Base-by-base conservation (phyloP, 2,113 vertebrate species). In the Oreochromis niloticus region DNA sequence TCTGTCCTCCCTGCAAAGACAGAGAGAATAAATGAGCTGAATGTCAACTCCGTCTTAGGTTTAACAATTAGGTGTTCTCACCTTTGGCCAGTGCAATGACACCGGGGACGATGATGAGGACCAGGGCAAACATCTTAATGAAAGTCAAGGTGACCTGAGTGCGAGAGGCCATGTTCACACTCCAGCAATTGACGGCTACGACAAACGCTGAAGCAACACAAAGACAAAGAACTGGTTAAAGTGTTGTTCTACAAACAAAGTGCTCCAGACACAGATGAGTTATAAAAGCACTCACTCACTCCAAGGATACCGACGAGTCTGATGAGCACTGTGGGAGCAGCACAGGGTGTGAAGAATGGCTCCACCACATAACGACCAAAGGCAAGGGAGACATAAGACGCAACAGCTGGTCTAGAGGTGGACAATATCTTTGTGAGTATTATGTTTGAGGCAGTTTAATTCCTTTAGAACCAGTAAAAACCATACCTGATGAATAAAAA, bases 351-450 rank as follows among this genome's bases (percentile, higher is more conserved):
- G 7, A 97, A 98, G 80, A 98, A 97, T 0, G 97, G 97, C 75
- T 98, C 97, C 91, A 98, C 94, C 57, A 97, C 91, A 30, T 98
- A 98, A 17, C 97, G 97, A 2, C 97, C 97, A n/a, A 98, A 98
- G 0, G 98, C 97, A 91, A 98, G 83, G 17, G 96, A 91, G 24
- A 97, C 95, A 54, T 98, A 97, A 2, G 97, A 97, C 0, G 96
- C 94, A 85, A 97, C 96, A 54, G 97, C 96, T 19, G 98, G 97
- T 91, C 98, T 98, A 93, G 13, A 87, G 32, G 79, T 1, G 6
- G 13, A 39, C 5, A 54, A 39, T 2, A 22, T 16, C 14, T 50
- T 34, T 14, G 8, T 32, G 16, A 63, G 61, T 24, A 32, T 12
- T 19, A 5, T 71, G 39, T 43, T 66, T 12, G 36, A 68, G 5